Evolutionary conservation across 2,797 vertebrate genomes (phyloP), one percentile per base, ranked within the genome.

Genomic region (Acipenser oxyrinchus): DNA sequence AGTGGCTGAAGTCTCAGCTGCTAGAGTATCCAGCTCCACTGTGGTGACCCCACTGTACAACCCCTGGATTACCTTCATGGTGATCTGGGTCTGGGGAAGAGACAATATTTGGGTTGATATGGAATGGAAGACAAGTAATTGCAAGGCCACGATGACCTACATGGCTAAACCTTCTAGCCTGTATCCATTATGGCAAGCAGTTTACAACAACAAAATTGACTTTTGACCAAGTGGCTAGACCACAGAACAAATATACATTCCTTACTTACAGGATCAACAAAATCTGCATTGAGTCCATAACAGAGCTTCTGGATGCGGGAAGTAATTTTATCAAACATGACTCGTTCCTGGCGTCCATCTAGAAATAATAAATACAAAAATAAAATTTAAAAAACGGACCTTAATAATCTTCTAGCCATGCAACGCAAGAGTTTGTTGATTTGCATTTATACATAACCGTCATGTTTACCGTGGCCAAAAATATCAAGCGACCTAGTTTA

Each of bases 271-370:
- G 96, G 94, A 69, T 98, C 96, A n/a, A 99, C 95, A n/a, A 99
- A 99, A 67, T 99, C 96, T 0, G 89, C 70, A 13, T 97, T 98
- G 71, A 99, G 93, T 6, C 96, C 95, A 0, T 98, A 99, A 83
- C 96, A 99, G 13, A 99, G 91, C 77, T 99, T 99, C 89, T 99
- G 96, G 82, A 99, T 97, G 48, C 96, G 91, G 1, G 93, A 97
- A 0, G 96, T 98, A 83, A 98, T 99, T 84, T 98, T 98, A 77
- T 98, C 96, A 0, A 98, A 99, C 96, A 98, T 98, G 77, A 99
- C 91, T 0, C 94, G 92, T 84, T 99, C 96, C 18, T 98, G 94
- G 79, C 93, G 93, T 15, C 96, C 96, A 86, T 98, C 96, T 99
- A 77, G 0, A 8, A 48, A 15, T 4, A 55, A 51, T 61, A 48